Evolutionary conservation across 2,888 invertebrate genomes (phyloP).

Genomic region (Parnassius smintheus): DNA sequence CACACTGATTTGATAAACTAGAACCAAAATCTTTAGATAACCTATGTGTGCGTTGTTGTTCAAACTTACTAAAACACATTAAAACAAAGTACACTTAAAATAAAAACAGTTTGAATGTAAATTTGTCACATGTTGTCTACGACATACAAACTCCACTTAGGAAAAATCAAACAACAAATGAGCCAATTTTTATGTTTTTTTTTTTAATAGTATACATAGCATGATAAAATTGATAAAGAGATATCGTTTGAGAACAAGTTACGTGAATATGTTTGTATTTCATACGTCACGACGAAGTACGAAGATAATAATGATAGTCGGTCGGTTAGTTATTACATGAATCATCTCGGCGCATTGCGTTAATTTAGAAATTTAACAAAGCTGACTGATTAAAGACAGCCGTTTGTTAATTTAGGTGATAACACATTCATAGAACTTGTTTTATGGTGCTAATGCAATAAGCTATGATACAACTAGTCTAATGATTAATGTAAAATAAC

Average conservation of each 20-base stretch:
- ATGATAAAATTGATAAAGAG: constrained; percentile 23
- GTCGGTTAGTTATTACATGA: constrained; percentile 17
- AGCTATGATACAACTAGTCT: no score
- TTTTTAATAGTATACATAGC: neutral
- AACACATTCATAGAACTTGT: neutral
- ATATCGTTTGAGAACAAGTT: constrained; percentile 7
- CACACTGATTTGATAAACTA: no score
- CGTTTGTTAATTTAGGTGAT: constrained; percentile 11
- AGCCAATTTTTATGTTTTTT: no score
- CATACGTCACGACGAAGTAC: constrained; percentile 10
- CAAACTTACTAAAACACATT: neutral
- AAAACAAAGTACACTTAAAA: constrained; percentile 6
- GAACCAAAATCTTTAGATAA: no score
- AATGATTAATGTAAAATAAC: no score
- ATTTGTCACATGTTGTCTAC: constrained; percentile 2
- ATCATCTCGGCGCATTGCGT: constrained; percentile 15
- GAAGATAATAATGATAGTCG: neutral
- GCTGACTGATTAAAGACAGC: constrained; percentile 18
- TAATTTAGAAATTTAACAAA: constrained; percentile 24
- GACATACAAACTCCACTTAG: constrained; percentile 3
- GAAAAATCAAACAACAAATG: no score
- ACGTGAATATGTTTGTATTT: constrained; percentile 22
- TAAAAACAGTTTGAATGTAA: neutral
- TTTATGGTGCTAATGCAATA: no score
- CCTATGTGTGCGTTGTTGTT: no score